These are phyloP conservation scores for Xiphorhynchus erythropygius DNA, from an alignment of 2,797 vertebrate genomes.

Conservation along the genomic window DNA sequence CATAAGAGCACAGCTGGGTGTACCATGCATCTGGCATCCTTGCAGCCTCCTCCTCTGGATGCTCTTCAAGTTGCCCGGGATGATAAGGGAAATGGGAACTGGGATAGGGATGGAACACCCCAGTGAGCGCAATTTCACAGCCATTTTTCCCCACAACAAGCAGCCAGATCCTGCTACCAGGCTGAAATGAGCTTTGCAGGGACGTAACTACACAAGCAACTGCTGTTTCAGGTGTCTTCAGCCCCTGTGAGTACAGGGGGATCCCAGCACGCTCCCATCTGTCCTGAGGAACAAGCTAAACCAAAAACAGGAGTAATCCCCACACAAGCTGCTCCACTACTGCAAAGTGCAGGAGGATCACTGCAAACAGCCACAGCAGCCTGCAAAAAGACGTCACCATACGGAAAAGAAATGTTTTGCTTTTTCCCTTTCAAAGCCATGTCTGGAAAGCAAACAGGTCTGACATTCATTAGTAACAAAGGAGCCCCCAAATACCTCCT, in stretches of 20 bases:
- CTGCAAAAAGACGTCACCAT: accelerated
- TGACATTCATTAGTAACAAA: background rate
- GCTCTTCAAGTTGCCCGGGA: accelerated
- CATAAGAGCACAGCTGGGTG: accelerated
- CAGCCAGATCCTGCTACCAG: background rate
- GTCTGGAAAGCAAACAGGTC: background rate
- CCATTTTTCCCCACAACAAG: background rate
- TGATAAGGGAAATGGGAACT: background rate
- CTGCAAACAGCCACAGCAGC: background rate
- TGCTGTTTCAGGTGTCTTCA: background rate
- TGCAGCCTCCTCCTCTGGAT: background rate
- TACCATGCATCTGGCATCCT: background rate
- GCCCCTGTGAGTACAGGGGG: accelerated
- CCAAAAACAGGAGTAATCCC: background rate
- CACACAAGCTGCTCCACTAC: accelerated
- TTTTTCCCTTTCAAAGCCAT: background rate
- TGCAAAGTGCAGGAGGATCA: background rate
- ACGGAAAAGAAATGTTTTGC: background rate
- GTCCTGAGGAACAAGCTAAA: background rate
- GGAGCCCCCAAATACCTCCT: background rate
- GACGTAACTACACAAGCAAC: background rate
- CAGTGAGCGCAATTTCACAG: background rate
- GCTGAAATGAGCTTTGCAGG: background rate
- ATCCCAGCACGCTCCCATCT: background rate
- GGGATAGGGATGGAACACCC: accelerated